Evolutionary conservation across 1,140 invertebrate genomes (phyloP), one percentile per base, ranked within the genome.

Genomic region (Aleiodes sp.): DNA sequence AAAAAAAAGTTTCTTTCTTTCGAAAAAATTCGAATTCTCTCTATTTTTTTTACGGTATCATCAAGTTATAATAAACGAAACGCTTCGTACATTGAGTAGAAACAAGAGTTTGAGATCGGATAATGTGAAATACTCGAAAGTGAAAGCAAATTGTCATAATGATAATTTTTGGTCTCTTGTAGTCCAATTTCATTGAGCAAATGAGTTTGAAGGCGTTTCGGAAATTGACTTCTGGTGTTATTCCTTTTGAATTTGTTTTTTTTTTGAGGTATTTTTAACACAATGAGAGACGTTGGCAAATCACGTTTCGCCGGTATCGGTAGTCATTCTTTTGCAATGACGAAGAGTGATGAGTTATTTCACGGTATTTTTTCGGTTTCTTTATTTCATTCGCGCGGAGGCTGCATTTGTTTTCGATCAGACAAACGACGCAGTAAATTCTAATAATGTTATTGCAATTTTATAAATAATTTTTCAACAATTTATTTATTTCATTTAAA

Each of bases 261-360:
- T 4, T 24, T 52, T 21, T 24, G n/a, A 46, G 16, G 9, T 24
- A 52, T 2, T 52, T 52, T 52, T 52, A 12, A 52, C 46, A 1
- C 7, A 1, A n/a, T 8, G 8, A 21, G 4, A 52, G 10, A 52
- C 46, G 21, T 24, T 52, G 46, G 46, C 16, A 52, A 52, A 52
- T 52, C 4, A 21, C 4, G 14, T 46, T 46, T 14, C 41, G 19
- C 3, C 8, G n/a, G 46, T 52, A 52, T 52, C 46, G 46, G 46
- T 19, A 37, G 61, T 35, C 64, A 70, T 75, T 75, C 61, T 73
- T 74, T 70, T 56, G 37, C 37, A 9, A 60, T 41, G 70, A 74
- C 72, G 68, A 41, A 72, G 74, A 75, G 70, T 69, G 71, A 75
- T 75, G 70, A 70, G 59, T 73, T 65, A 65, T 65, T 65, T 14